Evolutionary conservation across 92 coral and sea anemone genomes (phyloP), one percentile per base, ranked within the genome.

Genomic region (Montipora capitata): DNA sequence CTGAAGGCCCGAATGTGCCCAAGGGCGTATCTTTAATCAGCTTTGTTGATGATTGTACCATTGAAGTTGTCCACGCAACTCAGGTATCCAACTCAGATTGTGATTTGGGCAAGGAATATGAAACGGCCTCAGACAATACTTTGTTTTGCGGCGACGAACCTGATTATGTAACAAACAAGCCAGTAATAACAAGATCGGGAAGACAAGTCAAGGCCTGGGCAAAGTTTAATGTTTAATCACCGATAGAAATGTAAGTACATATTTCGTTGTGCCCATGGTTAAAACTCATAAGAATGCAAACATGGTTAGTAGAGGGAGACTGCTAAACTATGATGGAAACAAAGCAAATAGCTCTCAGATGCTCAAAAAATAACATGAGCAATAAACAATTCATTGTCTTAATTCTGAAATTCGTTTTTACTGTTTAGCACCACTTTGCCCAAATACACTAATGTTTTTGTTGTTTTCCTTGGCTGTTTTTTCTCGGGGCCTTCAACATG

Each of bases 241-340:
- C 63, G 62, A 45, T 75, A 75, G 80, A 75, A 75, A 75, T 75
- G 80, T 75, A 75, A 75, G 62, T 75, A 75, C 80, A 75, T 75
- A 42, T 75, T 75, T 75, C 51, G 18, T 75, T 75, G 79, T 64
- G 69, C 69, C 69, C 69, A 64, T 64, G 16, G 69, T 64, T 64
- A 64, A 64, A 64, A 64, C 69, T 64, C 69, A 64, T 64, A 64
- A 64, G 69, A 64, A 64, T 64, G 69, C 69, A 64, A 64, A 18
- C 69, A 64, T 64, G 17, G 69, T 64, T 64, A 64, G 69, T 64
- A 64, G 69, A 64, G 69, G 69, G 69, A 64, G 69, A 64, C 27
- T 40, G 4, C 4, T 45, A 45, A 45, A 45, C 51, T 45, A 45
- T 45, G 51, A 45, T 45, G 51, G 51, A 45, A 40, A 27, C 40